These are phyloP conservation scores for Nyctibius bracteatus DNA, from an alignment of 2,113 vertebrate genomes.

Conservation along the genomic window DNA sequence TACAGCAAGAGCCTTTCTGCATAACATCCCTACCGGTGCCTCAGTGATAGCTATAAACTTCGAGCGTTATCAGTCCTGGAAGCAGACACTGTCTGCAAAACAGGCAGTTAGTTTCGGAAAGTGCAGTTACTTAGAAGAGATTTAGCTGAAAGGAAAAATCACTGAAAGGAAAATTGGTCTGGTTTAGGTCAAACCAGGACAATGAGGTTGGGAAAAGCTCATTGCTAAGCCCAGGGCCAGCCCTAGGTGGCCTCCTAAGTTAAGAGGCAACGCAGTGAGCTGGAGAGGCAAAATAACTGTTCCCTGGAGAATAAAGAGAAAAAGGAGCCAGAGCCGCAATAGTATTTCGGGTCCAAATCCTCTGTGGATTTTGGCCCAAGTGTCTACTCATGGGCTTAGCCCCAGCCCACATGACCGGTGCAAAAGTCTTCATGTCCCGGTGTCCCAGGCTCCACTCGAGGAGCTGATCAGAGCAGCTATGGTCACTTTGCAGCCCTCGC, in stretches of 20 bases:
- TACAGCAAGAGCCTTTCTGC: too few species aligned
- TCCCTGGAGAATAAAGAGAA: fast-evolving
- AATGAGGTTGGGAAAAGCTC: fast-evolving
- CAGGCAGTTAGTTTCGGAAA: too few species aligned
- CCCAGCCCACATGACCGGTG: fast-evolving
- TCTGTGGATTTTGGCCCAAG: not conserved
- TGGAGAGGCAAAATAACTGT: not conserved
- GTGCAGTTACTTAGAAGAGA: too few species aligned
- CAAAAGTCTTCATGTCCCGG: not conserved
- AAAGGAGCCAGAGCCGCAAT: not conserved
- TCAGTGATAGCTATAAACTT: too few species aligned
- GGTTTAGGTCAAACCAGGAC: too few species aligned
- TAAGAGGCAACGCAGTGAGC: not conserved
- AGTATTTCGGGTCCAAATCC: not conserved
- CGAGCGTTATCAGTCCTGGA: too few species aligned
- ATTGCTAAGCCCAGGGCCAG: not conserved
- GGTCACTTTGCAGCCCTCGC: fast-evolving
- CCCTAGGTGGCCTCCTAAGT: slow-evolving; percentile 18
- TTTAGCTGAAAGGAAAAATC: too few species aligned
- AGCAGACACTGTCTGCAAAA: too few species aligned
- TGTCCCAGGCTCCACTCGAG: fast-evolving
- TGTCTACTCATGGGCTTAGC: not conserved
- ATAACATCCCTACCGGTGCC: too few species aligned
- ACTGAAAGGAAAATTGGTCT: too few species aligned
- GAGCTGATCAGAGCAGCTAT: not conserved